Evolutionary conservation across 2,888 invertebrate species (phyloP), one percentile per base, ranked within the genome.

Genomic region (Lamellibrachia columna): DNA sequence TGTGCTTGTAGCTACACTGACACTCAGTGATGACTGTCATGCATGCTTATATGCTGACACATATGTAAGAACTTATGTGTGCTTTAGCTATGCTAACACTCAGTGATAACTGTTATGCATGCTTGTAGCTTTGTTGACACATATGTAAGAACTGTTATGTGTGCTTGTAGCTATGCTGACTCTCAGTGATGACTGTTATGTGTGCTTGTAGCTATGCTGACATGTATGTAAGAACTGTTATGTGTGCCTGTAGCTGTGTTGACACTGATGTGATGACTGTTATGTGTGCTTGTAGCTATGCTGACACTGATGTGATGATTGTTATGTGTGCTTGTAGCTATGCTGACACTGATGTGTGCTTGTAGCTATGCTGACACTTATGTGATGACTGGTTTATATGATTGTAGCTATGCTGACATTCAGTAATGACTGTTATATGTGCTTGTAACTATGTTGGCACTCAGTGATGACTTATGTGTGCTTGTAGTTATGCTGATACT

Each of bases 21-120:
- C 15, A 75, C 22, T 28, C 40, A 91, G n/a, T 55, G 52, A 92
- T 11, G 11, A 60, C 60, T 22, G 75, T 75, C 15, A 6, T 6
- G 6, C n/a, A n/a, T 75, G 15, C 11, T 95, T 96, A 22, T 99
- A 99, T 97, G 99, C 99, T 0, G 99, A 99, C 96, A 40, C 40
- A 0, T 40, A 40, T 40, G 40, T 40, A 40, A 40, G 40, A 40
- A 97, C 98, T 75, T 75, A 4, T 0, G 75, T 75, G n/a, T 75
- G 22, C n/a, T 6, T 75, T 75, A 75, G 75, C 75, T 75, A 60
- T 60, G 75, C n/a, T 75, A n/a, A 75, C 22, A 75, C 75, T 75
- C n/a, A n/a, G 15, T 75, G 22, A 22, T 75, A 4, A 75, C 11
- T 15, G 60, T 8, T 60, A 60, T 22, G 1, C 3, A 3, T 60